Evolutionary conservation across 1,140 invertebrate species (phyloP), one percentile per base, ranked within the genome.

Genomic region (Rhyzopertha dominica): DNA sequence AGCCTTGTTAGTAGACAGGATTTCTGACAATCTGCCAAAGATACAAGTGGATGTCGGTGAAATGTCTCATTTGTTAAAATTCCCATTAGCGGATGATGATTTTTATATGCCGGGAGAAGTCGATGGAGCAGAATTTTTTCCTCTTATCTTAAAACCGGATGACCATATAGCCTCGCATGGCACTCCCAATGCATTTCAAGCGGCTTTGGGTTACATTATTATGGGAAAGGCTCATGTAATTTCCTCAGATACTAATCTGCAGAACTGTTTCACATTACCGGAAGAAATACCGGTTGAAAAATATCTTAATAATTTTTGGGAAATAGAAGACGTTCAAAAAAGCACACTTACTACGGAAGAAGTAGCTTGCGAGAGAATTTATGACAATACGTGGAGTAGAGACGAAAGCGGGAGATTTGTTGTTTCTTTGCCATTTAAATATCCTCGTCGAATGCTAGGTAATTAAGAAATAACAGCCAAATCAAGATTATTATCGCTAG

Each of bases 311-410:
- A 18, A 36, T 20, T 18, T 36, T 18, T 36, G 14, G 8, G 34
- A 36, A 22, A 16, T 20, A 18, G 14, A 18, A 8, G 17, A 36
- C 10, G 14, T 20, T 36, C 19, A n/a, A 18, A 12, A 18, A 17
- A 18, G 23, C n/a, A n/a, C n/a, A n/a, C n/a, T n/a, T n/a, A n/a
- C n/a, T n/a, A n/a, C n/a, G n/a, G 34, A 18, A 5, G 34, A 36
- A 9, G 17, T 36, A 20, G 34, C 19, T 10, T 36, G 34, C 12
- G 34, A 36, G 23, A 36, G 7, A 16, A 13, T 36, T 13, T 36
- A 16, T 36, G 9, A 12, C 18, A 2, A 1, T 12, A 17, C 5
- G 12, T 36, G 23, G 22, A 37, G 17, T 22, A 5, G 35, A 19
- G 14, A 37, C 14, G n/a, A 23, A 4, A 5, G n/a, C n/a, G n/a